phyloP scores from a whole-genome alignment of 2,888 invertebrate genomes.

The Gymnocheta viridis region DNA sequence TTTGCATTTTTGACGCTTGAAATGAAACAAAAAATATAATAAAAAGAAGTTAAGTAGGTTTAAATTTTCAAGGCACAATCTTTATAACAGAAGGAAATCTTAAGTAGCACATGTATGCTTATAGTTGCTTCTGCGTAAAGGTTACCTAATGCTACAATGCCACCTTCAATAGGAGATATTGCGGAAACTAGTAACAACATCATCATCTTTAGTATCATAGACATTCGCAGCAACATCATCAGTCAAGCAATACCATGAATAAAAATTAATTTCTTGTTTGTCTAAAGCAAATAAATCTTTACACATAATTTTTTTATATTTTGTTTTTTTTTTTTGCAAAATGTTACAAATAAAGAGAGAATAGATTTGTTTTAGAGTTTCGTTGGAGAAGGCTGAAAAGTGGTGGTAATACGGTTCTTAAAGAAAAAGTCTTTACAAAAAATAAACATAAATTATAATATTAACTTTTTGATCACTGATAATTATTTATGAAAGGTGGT shows the following conservation, averaged over 20 bases:
- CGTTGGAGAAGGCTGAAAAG: too few relatives aligned
- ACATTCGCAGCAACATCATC: conserved; percentile 26
- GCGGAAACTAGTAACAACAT: conserved; percentile 15
- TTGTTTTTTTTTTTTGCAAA: neutral
- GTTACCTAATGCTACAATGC: conserved; percentile 26
- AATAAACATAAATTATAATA: neutral
- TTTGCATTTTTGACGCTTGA: conserved; percentile 65
- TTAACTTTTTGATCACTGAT: neutral
- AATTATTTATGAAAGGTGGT: neutral
- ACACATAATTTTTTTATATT: conserved; percentile 11
- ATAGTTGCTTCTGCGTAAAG: conserved; percentile 11
- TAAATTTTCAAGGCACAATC: neutral
- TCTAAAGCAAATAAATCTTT: conserved; percentile 68
- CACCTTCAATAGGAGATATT: conserved; percentile 24
- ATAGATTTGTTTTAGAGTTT: too few relatives aligned
- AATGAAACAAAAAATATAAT: conserved; percentile 11
- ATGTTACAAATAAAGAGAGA: conserved; percentile 5
- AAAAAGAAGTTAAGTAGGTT: conserved; percentile 2
- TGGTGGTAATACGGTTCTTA: too few relatives aligned
- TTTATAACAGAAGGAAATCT: conserved; percentile 37
- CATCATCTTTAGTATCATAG: conserved; percentile 18
- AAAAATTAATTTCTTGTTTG: conserved; percentile 69
- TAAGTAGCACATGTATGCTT: conserved; percentile 42
- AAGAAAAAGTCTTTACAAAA: neutral
- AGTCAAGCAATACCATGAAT: conserved; percentile 59